Base-by-base conservation (phyloP, 2,797 vertebrate genomes). In the Decapterus maruadsi region DNA sequence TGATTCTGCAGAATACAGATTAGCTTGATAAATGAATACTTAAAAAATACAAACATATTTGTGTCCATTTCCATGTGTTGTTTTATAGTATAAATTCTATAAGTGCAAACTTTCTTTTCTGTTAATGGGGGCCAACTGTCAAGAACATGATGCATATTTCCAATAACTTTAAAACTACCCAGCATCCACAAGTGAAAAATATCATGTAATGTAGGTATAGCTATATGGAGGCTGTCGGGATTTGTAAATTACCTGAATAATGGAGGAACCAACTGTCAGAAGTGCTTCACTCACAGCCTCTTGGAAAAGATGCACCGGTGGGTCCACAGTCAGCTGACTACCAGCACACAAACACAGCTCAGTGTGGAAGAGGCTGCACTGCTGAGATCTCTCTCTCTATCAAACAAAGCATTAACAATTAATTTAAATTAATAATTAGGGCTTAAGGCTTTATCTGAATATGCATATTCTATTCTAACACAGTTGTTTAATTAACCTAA, bases 261-360 rank as follows among this genome's bases (percentile, higher is more conserved):
- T 55, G 9, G 86, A 86, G 38, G 87, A 73, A 7, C 81, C 81
- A n/a, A 91, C 65, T 3, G 83, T 84, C 8, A 85, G 64, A 7
- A 97, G 68, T 0, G 91, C 83, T 42, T 80, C 82, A 9, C 60
- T 81, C 43, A 97, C 74, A 56, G 77, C 75, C 40, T 92, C 81
- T 40, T 90, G 89, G 82, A 97, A 94, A 51, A 83, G 73, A 43
- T 86, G 80, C 20, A 91, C n/a, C 7, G 89, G 63, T 5, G 96
- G 96, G 4, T 92, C 83, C 16, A 95, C 72, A 9, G 76, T 75
- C 71, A 97, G 84, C 31, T 84, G 86, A 63, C 81, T 80, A 20
- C 68, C 63, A 1, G 63, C 77, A 43, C 80, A 78, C 59, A 97
- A 92, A 48, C 85, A 78, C 75, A 97, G 85, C 20, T 94, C 83